Evolutionary conservation across 1,140 invertebrate genomes (phyloP).

Genomic region (Stegodyphus dumicola): DNA sequence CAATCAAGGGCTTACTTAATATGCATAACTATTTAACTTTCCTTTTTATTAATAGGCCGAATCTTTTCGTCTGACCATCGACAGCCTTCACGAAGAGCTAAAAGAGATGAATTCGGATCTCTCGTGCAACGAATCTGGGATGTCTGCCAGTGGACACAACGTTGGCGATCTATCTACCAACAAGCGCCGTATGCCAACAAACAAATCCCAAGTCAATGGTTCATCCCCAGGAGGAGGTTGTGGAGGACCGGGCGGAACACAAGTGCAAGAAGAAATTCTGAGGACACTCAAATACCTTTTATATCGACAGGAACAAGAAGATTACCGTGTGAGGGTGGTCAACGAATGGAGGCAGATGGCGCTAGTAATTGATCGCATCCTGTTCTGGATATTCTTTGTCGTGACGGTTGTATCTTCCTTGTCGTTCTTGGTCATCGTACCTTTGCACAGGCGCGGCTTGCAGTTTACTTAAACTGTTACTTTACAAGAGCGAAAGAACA

Average conservation of each 20-base stretch:
- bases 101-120: slow-evolving; percentile 50
- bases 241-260: not conserved
- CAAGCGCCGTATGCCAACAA: slow-evolving; percentile 23
- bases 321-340: slow-evolving; percentile 66
- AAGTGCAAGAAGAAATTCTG: slow-evolving; percentile 66
- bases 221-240: not conserved
- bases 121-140: slow-evolving; percentile 6
- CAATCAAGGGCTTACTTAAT: too few species aligned
- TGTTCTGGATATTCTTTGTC: slow-evolving; percentile 74
- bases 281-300: slow-evolving; percentile 65
- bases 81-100: slow-evolving; percentile 50
- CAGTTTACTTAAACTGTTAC: slow-evolving; percentile 21
- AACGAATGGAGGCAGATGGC: slow-evolving; percentile 73
- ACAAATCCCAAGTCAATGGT: slow-evolving; percentile 32
- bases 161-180: slow-evolving; percentile 17
- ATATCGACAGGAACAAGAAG: slow-evolving; percentile 66
- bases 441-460: slow-evolving; percentile 67
- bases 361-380: slow-evolving; percentile 72
- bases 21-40: too few species aligned
- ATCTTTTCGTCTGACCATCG: slow-evolving; percentile 36
- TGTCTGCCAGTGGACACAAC: not conserved
- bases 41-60: not conserved
- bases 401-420: slow-evolving; percentile 71
- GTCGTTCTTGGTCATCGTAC: slow-evolving; percentile 71
- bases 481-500: too few species aligned